Evolutionary conservation across 35 echinoderm and acorn worm genomes (phyloP).

Genomic region (Strongylocentrotus purpuratus): DNA sequence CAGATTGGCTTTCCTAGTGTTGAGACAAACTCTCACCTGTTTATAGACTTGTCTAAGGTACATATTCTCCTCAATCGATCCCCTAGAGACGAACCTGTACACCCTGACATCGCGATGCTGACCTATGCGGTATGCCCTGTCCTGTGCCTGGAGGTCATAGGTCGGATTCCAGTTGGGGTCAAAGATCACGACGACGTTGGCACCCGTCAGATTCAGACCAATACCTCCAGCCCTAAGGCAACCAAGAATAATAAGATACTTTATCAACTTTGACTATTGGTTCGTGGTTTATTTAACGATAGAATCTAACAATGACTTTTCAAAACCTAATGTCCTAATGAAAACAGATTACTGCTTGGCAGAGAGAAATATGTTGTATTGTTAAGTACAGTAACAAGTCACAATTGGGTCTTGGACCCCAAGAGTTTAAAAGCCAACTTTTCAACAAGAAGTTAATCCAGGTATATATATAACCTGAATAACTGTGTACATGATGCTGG

Average conservation of each 20-base stretch:
- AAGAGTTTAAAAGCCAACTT: no score
- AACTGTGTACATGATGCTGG: no score
- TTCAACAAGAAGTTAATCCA: no score
- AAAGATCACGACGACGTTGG: constrained; percentile 93
- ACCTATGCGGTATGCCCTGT: constrained; percentile 93
- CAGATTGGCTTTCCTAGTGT: no score
- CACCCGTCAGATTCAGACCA: constrained; percentile 93
- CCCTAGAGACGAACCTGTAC: constrained; percentile 82
- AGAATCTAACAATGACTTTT: no score
- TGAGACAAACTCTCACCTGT: constrained; percentile 62
- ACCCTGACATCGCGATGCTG: constrained; percentile 95
- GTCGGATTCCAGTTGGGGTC: constrained; percentile 97
- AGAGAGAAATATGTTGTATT: no score
- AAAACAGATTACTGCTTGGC: no score
- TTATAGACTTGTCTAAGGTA: constrained; percentile 93
- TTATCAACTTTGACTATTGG: not conserved
- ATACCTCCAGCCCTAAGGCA: constrained; percentile 81
- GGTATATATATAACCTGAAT: no score
- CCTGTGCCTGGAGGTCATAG: constrained; percentile 93
- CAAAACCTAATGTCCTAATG: no score
- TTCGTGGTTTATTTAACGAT: not conserved
- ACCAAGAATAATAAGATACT: not conserved
- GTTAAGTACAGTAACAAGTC: no score
- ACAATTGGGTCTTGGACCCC: no score
- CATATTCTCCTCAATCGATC: constrained; percentile 97